phyloP scores from a whole-genome alignment of 2,888 invertebrate species.

The Dicyrtoma fusca region DNA sequence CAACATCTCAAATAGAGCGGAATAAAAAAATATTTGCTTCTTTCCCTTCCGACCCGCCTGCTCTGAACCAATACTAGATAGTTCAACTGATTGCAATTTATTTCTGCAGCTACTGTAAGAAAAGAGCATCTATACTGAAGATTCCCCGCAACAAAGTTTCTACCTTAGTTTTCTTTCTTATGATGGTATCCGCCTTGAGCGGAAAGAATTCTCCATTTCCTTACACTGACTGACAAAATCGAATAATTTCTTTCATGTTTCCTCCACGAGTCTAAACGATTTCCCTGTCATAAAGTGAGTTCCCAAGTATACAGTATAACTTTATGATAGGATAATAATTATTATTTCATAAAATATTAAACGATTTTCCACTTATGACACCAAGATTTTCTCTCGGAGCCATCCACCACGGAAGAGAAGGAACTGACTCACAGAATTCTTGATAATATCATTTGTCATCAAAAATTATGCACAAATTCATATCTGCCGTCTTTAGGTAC shows the following conservation, averaged over 20 bases:
- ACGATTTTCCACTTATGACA: neutral
- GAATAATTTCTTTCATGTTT: conserved; percentile 24
- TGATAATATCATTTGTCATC: neutral
- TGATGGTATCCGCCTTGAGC: too few species aligned
- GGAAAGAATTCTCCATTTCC: too few species aligned
- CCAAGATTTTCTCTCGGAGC: neutral
- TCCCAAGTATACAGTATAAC: neutral
- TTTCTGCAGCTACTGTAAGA: neutral
- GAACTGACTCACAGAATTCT: too few species aligned
- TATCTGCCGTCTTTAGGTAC: neutral
- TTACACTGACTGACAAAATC: neutral
- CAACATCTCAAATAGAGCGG: conserved; percentile 30
- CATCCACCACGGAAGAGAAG: too few species aligned
- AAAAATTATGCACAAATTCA: neutral
- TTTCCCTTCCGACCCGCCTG: neutral
- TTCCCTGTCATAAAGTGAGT: conserved; percentile 6
- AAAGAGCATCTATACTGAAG: too few species aligned
- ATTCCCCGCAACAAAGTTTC: too few species aligned
- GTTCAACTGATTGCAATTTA: conserved; percentile 26
- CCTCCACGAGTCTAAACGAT: conserved; percentile 11
- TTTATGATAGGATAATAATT: neutral
- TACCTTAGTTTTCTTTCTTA: too few species aligned
- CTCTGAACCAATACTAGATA: neutral
- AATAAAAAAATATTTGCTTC: conserved; percentile 20
- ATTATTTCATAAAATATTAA: conserved; percentile 19